phyloP scores from a whole-genome alignment of 2,797 vertebrate species.

The Rhinophrynus dorsalis region DNA sequence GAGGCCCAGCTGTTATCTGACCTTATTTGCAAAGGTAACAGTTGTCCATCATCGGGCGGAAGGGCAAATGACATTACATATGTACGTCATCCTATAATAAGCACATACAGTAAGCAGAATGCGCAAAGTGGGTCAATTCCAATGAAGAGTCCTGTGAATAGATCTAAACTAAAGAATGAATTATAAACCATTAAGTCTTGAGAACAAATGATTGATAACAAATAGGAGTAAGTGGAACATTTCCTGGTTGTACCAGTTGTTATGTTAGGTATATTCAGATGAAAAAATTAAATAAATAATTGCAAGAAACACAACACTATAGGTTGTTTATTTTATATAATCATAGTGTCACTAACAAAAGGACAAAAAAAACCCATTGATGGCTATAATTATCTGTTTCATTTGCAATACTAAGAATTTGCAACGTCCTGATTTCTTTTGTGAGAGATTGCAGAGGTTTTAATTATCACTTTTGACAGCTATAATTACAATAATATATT shows the following conservation, averaged over 20 bases:
- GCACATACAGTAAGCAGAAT: not conserved
- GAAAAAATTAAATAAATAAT: constrained; percentile 18
- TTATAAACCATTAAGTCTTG: not conserved
- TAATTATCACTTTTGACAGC: constrained; percentile 31
- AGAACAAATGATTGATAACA: constrained; percentile 14
- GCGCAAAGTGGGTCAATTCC: constrained; percentile 23
- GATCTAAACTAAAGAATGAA: not conserved
- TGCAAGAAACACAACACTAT: not conserved
- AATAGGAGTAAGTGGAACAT: constrained; percentile 15
- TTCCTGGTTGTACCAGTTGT: not conserved
- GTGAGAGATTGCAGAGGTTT: constrained; percentile 1
- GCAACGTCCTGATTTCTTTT: constrained; percentile 2
- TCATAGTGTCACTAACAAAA: not conserved
- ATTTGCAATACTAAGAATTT: not conserved
- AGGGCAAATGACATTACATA: too few species aligned
- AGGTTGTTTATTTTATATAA: not conserved
- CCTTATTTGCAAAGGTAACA: too few species aligned
- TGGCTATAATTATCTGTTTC: constrained; percentile 15
- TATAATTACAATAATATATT: not conserved
- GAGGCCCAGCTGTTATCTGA: too few species aligned
- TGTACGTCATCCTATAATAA: constrained; percentile 13
- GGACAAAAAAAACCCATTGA: not conserved
- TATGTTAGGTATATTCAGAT: constrained; percentile 4
- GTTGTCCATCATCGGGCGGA: too few species aligned
- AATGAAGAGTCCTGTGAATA: not conserved